Evolutionary conservation across 2,888 invertebrate genomes (phyloP), one percentile per base, ranked within the genome.

Genomic region (Baccha elongata): DNA sequence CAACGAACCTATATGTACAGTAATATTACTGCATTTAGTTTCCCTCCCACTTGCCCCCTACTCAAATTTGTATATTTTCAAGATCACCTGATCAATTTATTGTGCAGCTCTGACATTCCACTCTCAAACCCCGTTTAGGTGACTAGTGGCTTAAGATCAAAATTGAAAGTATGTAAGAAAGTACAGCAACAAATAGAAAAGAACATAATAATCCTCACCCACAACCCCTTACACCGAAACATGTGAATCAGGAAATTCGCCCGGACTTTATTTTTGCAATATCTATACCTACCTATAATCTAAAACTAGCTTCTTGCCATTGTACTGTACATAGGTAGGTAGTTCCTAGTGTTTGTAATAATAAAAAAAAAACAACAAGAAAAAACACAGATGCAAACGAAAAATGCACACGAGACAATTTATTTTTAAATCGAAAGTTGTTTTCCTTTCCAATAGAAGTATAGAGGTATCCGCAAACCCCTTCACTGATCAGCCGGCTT

Each of bases 341-440:
- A 40, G 55, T 15, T 17, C 8, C 13, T 15, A 42, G n/a, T n/a
- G n/a, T 42, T 10, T 6, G 13, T 17, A 26, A 52, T 21, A 3
- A 29, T 19, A 42, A 37, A 48, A 35, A 65, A 55, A 29, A 40
- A 23, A 15, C 11, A 26, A 19, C 29, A 32, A 32, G 29, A n/a
- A n/a, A n/a, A n/a, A n/a, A 58, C 17, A 40, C 58, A 58, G 23
- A 58, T 40, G 21, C 15, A 64, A 64, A 44, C n/a, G 15, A 55
- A 64, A 76, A 75, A 13, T 60, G 65, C 71, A 65, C 75, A 75
- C 58, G 48, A 80, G 73, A 68, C 79, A 74, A 58, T 81, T 81
- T 76, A 72, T 83, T 78, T 76, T 83, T 78, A 72, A 83, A 83
- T 68, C 76, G 83, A 83, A 83, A 83, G 83, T 83, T 83, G 83